phyloP scores from a whole-genome alignment of 2,113 vertebrate genomes.

The Eptesicus fuscus region DNA sequence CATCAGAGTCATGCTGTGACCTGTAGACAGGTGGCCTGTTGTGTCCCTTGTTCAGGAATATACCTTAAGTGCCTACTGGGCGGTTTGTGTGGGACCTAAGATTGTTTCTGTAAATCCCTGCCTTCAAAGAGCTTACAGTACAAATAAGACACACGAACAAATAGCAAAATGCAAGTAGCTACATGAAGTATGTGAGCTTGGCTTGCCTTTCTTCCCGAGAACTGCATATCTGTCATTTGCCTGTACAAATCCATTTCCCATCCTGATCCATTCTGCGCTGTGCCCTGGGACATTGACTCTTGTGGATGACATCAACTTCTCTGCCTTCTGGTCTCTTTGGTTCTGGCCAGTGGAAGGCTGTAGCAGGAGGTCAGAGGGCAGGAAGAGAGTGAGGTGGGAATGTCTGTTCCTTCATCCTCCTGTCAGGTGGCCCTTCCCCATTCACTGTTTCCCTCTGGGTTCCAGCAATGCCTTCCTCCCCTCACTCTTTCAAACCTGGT shows the following conservation, averaged over 20 bases:
- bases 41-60: not conserved
- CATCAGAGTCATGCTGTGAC: not conserved
- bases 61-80: not conserved
- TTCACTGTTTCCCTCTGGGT: not conserved
- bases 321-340: not conserved
- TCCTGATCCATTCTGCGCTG: not conserved
- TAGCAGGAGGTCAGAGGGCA: not conserved
- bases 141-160: not conserved
- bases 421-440: not conserved
- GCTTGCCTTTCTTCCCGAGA: not conserved
- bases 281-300: not conserved
- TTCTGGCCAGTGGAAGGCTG: not conserved
- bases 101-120: not conserved
- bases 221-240: not conserved
- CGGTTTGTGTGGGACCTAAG: not conserved
- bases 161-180: not conserved
- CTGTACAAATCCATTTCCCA: not conserved
- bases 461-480: not conserved
- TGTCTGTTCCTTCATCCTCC: not conserved
- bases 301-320: not conserved
- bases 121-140: not conserved
- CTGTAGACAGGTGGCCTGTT: not conserved
- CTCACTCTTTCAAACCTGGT: not conserved
- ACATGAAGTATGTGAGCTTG: not conserved
- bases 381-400: not conserved